phyloP scores from a whole-genome alignment of 2,797 vertebrate species.

The Manis pentadactyla region DNA sequence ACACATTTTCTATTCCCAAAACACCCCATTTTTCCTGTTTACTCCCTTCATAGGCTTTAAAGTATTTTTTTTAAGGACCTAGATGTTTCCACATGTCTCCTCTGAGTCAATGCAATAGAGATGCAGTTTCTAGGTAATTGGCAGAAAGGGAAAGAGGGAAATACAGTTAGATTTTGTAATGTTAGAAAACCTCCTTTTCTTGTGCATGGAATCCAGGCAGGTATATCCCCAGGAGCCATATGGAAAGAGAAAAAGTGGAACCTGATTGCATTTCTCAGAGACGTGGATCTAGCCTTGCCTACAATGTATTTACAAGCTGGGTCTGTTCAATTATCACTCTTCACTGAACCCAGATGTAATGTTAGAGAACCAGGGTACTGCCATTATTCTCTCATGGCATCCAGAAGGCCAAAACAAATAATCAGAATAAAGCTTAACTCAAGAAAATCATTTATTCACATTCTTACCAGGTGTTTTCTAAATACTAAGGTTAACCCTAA shows the following conservation, averaged over 20 bases:
- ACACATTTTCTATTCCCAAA: not conserved
- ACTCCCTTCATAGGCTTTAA: not conserved
- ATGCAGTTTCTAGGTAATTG: not conserved
- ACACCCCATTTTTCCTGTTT: not conserved
- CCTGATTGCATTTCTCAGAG: not conserved
- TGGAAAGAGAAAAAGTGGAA: not conserved
- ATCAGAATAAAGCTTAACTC: not conserved
- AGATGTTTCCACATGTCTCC: not conserved
- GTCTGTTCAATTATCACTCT: not conserved
- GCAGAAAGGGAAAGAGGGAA: not conserved
- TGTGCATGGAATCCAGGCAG: not conserved
- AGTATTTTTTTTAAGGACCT: not conserved
- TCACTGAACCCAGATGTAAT: not conserved
- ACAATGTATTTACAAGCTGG: not conserved
- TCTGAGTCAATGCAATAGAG: not conserved
- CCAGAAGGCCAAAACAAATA: not conserved
- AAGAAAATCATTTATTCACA: not conserved
- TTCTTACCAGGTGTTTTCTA: not conserved
- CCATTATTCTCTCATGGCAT: not conserved
- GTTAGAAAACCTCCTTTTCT: not conserved
- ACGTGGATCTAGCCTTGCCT: not conserved
- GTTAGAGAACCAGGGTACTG: not conserved
- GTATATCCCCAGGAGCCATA: not conserved
- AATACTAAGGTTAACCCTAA: not conserved
- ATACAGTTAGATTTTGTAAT: not conserved